Evolutionary conservation across 2,113 vertebrate genomes (phyloP), one percentile per base, ranked within the genome.

Genomic region (Ornithorhynchus anatinus): DNA sequence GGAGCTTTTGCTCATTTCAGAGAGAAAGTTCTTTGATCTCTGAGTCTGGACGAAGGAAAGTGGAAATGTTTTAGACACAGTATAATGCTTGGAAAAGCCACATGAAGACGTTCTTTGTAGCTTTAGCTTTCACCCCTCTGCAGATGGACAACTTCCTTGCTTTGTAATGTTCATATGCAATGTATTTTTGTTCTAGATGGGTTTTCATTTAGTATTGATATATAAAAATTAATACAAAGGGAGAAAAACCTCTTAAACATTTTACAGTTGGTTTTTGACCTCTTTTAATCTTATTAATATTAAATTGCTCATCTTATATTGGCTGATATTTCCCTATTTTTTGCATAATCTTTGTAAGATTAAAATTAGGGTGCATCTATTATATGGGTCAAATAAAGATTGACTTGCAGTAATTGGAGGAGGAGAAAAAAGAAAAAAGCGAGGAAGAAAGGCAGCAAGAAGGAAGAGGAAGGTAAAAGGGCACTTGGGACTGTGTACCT

Each of bases 21-120:
- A 87, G 80, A 88, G 84, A 82, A 84, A 89, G 67, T 81, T 75
- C 93, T 95, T 95, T 95, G 93, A 95, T 94, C 91, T 93, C 70
- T 67, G 59, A 86, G 40, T 69, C 83, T 92, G 86, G 84, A 88
- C 89, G 67, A 67, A 70, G 81, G 75, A 88, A 82, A 81, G 88
- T 94, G 90, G 92, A 94, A 94, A 91, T 85, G 86, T 87, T 95
- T 90, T 85, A 92, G 85, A 85, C 79, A 59, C 64, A 76, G 82
- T 82, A 57, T 61, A 86, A 78, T 74, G 90, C 88, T 89, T 80
- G 89, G 91, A 93, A 90, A 93, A 92, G 89, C 90, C 92, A 94
- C 92, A 92, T 94, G 84, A 93, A 95, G 95, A 90, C 85, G 70
- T 81, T 70, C 84, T 94, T 92, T 93, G 89, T 94, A 89, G 85